A percentile compares a stretch with the other conserved stretches of the same genome.
These are phyloP conservation scores for Chaetura pelagica DNA, from an alignment of 2,113 vertebrate genomes.

Conservation along the genomic window DNA sequence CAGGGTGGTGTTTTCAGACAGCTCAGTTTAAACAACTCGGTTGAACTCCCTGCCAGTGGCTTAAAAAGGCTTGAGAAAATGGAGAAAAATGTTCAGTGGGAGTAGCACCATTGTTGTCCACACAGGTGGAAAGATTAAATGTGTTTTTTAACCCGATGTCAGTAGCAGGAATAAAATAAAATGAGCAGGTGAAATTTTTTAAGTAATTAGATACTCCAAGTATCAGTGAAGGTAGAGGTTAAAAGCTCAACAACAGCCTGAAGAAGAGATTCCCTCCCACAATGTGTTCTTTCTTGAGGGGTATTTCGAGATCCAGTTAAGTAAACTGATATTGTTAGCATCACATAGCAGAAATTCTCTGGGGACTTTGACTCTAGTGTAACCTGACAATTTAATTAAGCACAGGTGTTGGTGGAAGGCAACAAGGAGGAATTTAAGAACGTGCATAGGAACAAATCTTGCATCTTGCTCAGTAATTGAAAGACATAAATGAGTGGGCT, in stretches of 20 bases:
- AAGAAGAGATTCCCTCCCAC: background rate
- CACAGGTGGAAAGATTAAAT: accelerated
- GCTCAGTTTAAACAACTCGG: accelerated
- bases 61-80: accelerated
- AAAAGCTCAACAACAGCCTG: accelerated
- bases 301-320: background rate
- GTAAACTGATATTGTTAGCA: accelerated
- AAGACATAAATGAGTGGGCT: background rate
- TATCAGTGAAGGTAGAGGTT: too few species aligned
- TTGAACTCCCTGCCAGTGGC: accelerated
- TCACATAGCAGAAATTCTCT: background rate
- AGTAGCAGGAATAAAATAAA: background rate
- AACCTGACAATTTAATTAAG: too few species aligned
- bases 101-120: accelerated
- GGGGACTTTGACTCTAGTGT: background rate
- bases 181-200: accelerated
- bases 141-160: background rate
- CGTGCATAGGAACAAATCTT: background rate
- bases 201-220: background rate
- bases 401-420: too few species aligned
- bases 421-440: too few species aligned
- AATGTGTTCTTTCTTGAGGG: background rate
- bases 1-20: too few species aligned
- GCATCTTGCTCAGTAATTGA: background rate
- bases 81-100: background rate